phyloP scores from a whole-genome alignment of 1,140 invertebrate genomes.

The Drosophila santomea region DNA sequence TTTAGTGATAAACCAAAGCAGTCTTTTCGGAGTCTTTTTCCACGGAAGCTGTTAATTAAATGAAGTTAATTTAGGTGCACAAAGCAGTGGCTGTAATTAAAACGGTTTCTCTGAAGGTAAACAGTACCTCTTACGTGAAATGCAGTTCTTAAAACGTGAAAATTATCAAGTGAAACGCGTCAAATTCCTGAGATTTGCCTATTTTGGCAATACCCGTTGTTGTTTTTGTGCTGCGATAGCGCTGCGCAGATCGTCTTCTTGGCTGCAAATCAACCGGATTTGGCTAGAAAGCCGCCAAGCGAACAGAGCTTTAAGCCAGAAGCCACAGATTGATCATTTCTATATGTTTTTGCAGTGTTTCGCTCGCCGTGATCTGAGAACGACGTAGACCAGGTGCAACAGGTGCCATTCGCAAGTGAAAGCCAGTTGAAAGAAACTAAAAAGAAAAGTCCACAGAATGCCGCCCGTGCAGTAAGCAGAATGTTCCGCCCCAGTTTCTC shows the following conservation, averaged over 20 bases:
- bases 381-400: slow-evolving; percentile 45
- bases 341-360: slow-evolving; percentile 64
- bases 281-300: slow-evolving; percentile 26
- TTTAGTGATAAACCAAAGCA: neutral
- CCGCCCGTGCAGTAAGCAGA: slow-evolving; percentile 75
- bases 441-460: slow-evolving; percentile 45
- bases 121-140: neutral
- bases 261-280: slow-evolving; percentile 52
- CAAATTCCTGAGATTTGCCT: slow-evolving; percentile 31
- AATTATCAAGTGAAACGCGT: neutral
- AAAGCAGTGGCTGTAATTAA: neutral
- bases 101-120: slow-evolving; percentile 43
- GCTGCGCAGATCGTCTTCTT: neutral
- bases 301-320: slow-evolving; percentile 9
- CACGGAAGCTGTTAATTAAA: slow-evolving; percentile 15
- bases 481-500: slow-evolving; percentile 24
- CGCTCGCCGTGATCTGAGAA: slow-evolving; percentile 50
- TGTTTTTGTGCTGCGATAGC: slow-evolving; percentile 43
- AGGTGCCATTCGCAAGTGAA: slow-evolving; percentile 71
- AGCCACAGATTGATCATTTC: slow-evolving; percentile 50
- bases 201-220: slow-evolving; percentile 57
- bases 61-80: slow-evolving; percentile 23
- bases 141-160: neutral
- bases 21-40: neutral
- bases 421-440: slow-evolving; percentile 44